Percentiles rank a stretch among this genome's conserved stretches.
Evolutionary conservation across 2,797 vertebrate species (phyloP).

Genomic region (Craterocephalus amniculus): DNA sequence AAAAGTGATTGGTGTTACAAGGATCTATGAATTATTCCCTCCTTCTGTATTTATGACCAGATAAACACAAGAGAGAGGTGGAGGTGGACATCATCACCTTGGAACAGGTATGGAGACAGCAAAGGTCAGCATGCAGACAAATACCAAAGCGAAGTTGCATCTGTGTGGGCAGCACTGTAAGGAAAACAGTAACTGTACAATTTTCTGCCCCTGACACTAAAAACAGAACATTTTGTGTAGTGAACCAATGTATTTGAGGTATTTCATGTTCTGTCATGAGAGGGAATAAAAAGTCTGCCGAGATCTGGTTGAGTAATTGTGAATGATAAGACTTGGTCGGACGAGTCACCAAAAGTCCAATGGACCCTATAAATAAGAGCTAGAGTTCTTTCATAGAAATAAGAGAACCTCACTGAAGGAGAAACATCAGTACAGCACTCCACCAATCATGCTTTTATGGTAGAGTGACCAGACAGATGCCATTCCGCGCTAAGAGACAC

Average conservation of each 20-base stretch:
- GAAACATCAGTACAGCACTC: not conserved
- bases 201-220: not conserved
- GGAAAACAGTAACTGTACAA: not conserved
- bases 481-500: conserved; percentile 5
- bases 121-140: not conserved
- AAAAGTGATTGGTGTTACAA: not conserved
- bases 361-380: not conserved
- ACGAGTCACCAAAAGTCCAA: not conserved
- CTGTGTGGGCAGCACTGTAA: not conserved
- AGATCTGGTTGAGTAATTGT: not conserved
- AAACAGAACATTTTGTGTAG: not conserved
- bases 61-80: not conserved
- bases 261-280: not conserved
- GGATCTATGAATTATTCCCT: not conserved
- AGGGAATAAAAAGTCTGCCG: not conserved
- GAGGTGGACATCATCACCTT: not conserved
- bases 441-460: not conserved
- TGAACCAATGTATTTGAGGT: not conserved
- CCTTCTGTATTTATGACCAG: not conserved
- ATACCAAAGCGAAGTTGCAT: not conserved
- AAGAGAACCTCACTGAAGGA: not conserved
- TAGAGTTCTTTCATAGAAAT: not conserved
- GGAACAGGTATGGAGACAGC: not conserved
- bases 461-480: not conserved
- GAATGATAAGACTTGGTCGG: not conserved